Evolutionary conservation across 1,140 invertebrate genomes (phyloP).

Genomic region (Drosophila rhopaloa): DNA sequence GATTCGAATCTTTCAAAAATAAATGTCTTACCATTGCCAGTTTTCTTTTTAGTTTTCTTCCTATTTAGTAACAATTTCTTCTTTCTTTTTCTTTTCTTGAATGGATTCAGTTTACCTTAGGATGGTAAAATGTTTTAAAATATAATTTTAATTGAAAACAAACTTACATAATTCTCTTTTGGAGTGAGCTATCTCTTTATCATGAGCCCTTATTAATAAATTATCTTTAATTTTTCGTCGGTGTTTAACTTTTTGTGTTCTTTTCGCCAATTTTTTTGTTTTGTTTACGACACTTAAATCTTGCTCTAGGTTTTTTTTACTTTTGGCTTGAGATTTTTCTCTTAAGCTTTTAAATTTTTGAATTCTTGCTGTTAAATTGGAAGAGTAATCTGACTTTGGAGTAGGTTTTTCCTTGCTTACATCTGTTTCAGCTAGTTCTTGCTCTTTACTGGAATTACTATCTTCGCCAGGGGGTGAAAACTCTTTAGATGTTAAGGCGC

Average conservation of each 20-base stretch:
- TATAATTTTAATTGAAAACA: not conserved
- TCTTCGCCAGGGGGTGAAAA: not conserved
- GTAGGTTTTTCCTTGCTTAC: no score
- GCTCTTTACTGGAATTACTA: not conserved
- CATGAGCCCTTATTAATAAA: no score
- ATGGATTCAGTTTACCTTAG: conserved; percentile 3
- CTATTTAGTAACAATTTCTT: conserved; percentile 1
- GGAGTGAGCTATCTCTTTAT: no score
- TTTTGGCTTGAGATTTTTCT: not conserved
- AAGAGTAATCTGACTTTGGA: not conserved
- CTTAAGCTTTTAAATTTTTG: not conserved
- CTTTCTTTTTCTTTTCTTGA: conserved; percentile 4
- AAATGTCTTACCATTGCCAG: conserved; percentile 3
- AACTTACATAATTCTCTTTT: conserved; percentile 5
- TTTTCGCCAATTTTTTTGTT: not conserved
- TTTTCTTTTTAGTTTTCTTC: conserved; percentile 26
- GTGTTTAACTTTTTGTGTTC: not conserved
- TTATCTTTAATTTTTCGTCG: not conserved
- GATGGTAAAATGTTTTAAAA: not conserved
- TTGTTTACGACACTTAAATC: not conserved
- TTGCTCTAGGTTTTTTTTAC: no score
- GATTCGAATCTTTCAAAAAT: no score
- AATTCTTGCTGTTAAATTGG: not conserved
- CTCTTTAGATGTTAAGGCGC: no score
- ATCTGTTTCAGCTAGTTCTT: not conserved